A percentile compares a stretch with the other conserved stretches of the same genome.
Conservation (phyloP, 2,113 vertebrate species). For the Actinemys pallida region DNA sequence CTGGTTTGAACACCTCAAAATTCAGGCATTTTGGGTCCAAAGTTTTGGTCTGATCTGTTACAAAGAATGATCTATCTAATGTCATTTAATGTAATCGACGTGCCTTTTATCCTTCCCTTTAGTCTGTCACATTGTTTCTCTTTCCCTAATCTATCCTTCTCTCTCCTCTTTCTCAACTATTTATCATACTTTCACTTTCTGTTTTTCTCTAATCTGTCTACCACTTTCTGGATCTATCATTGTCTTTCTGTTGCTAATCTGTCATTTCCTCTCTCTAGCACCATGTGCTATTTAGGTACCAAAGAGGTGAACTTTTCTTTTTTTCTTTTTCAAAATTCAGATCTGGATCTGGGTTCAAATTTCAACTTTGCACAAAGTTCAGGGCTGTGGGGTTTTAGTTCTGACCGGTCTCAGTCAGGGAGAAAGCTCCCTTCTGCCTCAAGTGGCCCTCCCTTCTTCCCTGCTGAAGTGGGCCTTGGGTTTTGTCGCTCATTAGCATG, state of each 20-base stretch:
- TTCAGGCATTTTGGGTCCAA: neutral
- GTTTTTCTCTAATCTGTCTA: neutral
- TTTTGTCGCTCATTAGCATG: rapidly evolving
- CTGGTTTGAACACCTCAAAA: neutral
- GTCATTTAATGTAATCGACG: neutral
- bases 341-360: neutral
- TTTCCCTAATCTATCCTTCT: neutral
- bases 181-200: neutral
- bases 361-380: too few species aligned
- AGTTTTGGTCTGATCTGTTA: neutral
- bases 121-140: neutral
- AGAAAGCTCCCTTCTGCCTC: rapidly evolving
- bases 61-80: neutral
- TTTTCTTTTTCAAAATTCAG: too few species aligned
- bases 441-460: neutral
- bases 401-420: neutral
- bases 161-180: neutral
- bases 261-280: neutral
- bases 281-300: neutral
- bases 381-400: neutral
- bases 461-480: neutral
- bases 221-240: neutral
- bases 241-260: neutral
- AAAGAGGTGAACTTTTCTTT: neutral
- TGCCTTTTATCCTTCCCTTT: neutral